Percentiles rank a stretch among this genome's conserved stretches.
Evolutionary conservation across 2,797 vertebrate genomes (phyloP).

Genomic region (Lutjanus campechanus): DNA sequence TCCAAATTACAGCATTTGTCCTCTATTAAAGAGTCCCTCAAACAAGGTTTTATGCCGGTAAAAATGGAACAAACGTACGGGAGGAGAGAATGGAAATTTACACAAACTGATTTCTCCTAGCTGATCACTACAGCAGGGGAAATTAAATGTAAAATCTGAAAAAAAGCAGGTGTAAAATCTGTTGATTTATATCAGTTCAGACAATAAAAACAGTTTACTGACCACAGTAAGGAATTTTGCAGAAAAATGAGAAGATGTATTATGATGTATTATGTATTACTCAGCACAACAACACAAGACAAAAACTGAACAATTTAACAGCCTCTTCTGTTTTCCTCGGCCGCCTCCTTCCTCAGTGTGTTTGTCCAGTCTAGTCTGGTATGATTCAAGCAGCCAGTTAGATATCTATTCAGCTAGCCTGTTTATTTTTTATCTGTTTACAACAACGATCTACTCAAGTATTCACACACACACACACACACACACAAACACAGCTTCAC

Average conservation of each 20-base stretch:
- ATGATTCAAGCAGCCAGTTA: neutral
- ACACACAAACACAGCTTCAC: too few species aligned
- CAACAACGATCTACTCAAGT: neutral
- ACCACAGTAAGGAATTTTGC: neutral
- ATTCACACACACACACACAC: neutral
- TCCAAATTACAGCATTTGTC: too few species aligned
- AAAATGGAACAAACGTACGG: too few species aligned
- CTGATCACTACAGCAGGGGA: neutral
- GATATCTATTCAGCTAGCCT: neutral
- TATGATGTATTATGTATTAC: too few species aligned
- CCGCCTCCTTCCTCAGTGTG: neutral
- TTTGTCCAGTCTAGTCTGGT: neutral
- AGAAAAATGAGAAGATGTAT: neutral
- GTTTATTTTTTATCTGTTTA: neutral
- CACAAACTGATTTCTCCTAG: neutral
- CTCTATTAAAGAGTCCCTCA: too few species aligned
- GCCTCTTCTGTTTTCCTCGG: neutral
- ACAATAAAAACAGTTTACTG: constrained; percentile 2
- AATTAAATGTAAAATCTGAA: neutral
- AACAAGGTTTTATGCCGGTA: too few species aligned
- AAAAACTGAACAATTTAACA: neutral
- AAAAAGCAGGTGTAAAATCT: neutral
- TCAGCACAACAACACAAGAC: neutral
- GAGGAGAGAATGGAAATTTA: too few species aligned
- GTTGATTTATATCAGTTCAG: neutral